Conservation (phyloP, 2,113 vertebrate species). For the Silurus glanis region DNA sequence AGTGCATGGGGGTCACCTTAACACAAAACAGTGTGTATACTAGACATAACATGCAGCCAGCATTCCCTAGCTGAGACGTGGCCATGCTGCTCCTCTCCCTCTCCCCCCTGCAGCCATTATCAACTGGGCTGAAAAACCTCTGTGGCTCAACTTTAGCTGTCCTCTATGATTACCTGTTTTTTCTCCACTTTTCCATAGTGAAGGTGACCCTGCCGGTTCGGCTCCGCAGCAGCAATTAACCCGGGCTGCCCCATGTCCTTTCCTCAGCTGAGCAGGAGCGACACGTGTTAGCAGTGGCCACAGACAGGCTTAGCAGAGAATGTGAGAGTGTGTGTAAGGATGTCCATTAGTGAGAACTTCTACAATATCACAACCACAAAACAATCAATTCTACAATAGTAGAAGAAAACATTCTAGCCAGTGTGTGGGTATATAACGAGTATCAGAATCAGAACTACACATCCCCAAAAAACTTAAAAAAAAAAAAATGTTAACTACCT, state of each 20-base stretch:
- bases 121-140: conserved; percentile 53
- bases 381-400: conserved; percentile 1
- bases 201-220: conserved; percentile 65
- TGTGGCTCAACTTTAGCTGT: conserved; percentile 53
- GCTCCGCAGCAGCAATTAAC: conserved; percentile 74
- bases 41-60: conserved; percentile 84
- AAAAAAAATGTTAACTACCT: too few species aligned
- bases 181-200: conserved; percentile 42
- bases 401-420: neutral
- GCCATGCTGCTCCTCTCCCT: conserved; percentile 45
- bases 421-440: too few species aligned
- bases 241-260: conserved; percentile 57
- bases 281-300: conserved; percentile 45
- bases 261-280: conserved; percentile 43
- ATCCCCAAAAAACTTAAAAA: neutral
- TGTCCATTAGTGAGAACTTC: conserved; percentile 24
- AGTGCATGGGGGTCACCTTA: conserved; percentile 76
- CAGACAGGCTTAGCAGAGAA: conserved; percentile 38
- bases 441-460: conserved; percentile 3
- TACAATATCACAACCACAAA: conserved; percentile 3
- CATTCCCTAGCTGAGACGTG: conserved; percentile 68
- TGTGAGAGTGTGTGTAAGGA: conserved; percentile 6
- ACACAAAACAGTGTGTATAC: conserved; percentile 74
- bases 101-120: conserved; percentile 55
- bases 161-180: conserved; percentile 58